These are phyloP conservation scores for Netelia melanura DNA, from an alignment of 2,888 invertebrate species.

Conservation along the genomic window DNA sequence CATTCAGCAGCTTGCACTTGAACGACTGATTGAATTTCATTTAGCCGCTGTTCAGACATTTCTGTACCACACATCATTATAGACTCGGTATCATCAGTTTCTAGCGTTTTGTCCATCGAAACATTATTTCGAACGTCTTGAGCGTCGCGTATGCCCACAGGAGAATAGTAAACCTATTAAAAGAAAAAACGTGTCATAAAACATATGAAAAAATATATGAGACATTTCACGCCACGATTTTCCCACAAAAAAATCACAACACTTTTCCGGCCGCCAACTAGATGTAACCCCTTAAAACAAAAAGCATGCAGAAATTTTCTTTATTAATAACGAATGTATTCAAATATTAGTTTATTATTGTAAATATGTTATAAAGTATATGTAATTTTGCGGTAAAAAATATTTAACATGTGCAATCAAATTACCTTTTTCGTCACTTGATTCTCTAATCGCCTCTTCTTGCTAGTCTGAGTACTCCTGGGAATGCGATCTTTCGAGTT, in stretches of 20 bases:
- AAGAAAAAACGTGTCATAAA: conserved; percentile 19
- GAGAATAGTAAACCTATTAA: conserved; percentile 20
- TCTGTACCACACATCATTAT: conserved; percentile 17
- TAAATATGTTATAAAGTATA: background rate
- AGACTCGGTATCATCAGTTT: conserved; percentile 11
- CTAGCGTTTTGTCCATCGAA: conserved; percentile 2
- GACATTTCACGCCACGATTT: background rate
- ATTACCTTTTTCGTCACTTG: conserved; percentile 10
- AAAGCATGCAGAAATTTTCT: background rate
- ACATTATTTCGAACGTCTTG: conserved; percentile 20
- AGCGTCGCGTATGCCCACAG: conserved; percentile 3
- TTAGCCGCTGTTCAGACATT: conserved; percentile 10
- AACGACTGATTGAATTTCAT: conserved; percentile 25
- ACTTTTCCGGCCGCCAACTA: no score
- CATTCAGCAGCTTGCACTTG: background rate
- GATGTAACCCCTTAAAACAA: background rate
- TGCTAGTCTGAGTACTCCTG: conserved; percentile 1
- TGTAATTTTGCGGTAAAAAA: conserved; percentile 8
- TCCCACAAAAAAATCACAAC: no score
- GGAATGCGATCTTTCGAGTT: background rate
- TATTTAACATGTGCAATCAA: conserved; percentile 1
- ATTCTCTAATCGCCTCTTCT: conserved; percentile 14
- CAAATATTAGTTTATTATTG: background rate
- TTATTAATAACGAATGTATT: background rate
- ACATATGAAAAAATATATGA: conserved; percentile 1